phyloP scores from a whole-genome alignment of 2,113 vertebrate genomes.

The Oncorhynchus kisutch region DNA sequence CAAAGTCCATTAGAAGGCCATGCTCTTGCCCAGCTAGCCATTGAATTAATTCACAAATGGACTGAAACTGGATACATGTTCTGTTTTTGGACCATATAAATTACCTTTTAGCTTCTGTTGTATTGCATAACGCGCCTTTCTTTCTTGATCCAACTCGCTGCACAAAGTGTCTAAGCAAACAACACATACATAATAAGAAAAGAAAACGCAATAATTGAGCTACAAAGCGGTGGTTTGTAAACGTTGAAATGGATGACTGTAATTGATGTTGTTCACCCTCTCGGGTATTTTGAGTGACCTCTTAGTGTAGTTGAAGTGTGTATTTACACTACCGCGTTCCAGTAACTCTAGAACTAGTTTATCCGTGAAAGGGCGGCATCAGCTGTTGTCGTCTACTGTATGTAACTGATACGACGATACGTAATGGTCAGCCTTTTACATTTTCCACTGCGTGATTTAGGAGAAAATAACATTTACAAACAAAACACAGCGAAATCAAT shows the following conservation, averaged over 20 bases:
- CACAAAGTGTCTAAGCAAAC: conserved; percentile 84
- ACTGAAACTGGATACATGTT: not conserved
- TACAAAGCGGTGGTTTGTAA: conserved; percentile 9
- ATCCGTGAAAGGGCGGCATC: conserved; percentile 64
- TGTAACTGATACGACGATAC: conserved; percentile 68
- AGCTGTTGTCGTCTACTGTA: conserved; percentile 59
- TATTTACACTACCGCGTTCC: conserved; percentile 60
- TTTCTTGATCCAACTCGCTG: conserved; percentile 92
- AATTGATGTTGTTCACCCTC: conserved; percentile 48
- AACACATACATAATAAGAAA: conserved; percentile 26
- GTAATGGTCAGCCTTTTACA: conserved; percentile 64
- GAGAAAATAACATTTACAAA: conserved; percentile 62
- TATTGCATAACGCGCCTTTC: conserved; percentile 91
- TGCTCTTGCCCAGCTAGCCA: too few relatives aligned
- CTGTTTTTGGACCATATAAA: conserved; percentile 45
- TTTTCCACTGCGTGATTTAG: conserved; percentile 69
- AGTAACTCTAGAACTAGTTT: conserved; percentile 62
- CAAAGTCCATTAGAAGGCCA: not conserved
- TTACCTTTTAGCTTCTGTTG: conserved; percentile 96
- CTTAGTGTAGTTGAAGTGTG: conserved; percentile 62
- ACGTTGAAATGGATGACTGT: conserved; percentile 27
- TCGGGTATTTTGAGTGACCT: conserved; percentile 67
- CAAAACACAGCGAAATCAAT: conserved; percentile 59
- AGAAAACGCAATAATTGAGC: conserved; percentile 19
- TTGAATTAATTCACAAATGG: too few relatives aligned